These are phyloP conservation scores for Macropodus opercularis DNA, from an alignment of 2,797 vertebrate species.

Conservation along the genomic window DNA sequence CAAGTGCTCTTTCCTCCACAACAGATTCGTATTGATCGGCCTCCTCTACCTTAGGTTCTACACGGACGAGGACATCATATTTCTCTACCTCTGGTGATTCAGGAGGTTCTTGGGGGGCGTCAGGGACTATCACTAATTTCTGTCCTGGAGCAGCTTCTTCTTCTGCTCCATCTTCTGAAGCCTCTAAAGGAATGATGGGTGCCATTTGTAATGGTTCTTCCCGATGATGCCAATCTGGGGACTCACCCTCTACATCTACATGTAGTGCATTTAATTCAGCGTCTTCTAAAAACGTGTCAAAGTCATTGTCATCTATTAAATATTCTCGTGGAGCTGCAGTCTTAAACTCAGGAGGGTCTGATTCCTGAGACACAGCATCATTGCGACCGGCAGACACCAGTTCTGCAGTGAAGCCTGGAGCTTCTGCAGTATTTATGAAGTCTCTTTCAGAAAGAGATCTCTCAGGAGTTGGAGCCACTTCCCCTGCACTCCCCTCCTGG, in stretches of 20 bases:
- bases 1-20: slow-evolving; percentile 1
- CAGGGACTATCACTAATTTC: background rate
- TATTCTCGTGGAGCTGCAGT: slow-evolving; percentile 10
- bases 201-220: slow-evolving; percentile 12
- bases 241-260: background rate
- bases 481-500: slow-evolving; percentile 19
- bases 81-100: slow-evolving; percentile 11
- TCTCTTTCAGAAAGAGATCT: slow-evolving; percentile 7
- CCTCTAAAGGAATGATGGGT: background rate
- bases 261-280: background rate
- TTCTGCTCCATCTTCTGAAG: slow-evolving; percentile 6
- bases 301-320: background rate
- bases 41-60: slow-evolving; percentile 8
- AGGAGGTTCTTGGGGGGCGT: slow-evolving; percentile 13
- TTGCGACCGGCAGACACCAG: background rate
- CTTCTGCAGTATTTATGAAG: slow-evolving; percentile 11
- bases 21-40: background rate
- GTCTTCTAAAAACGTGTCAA: slow-evolving; percentile 12
- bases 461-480: background rate
- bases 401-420: background rate
- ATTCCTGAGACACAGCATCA: slow-evolving; percentile 2
- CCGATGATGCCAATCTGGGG: background rate
- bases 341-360: slow-evolving; percentile 8
- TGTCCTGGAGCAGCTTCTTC: slow-evolving; percentile 8
- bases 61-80: background rate